Evolutionary conservation across 2,888 invertebrate species (phyloP), one percentile per base, ranked within the genome.

Genomic region (Chaetogeoica ovagalla): DNA sequence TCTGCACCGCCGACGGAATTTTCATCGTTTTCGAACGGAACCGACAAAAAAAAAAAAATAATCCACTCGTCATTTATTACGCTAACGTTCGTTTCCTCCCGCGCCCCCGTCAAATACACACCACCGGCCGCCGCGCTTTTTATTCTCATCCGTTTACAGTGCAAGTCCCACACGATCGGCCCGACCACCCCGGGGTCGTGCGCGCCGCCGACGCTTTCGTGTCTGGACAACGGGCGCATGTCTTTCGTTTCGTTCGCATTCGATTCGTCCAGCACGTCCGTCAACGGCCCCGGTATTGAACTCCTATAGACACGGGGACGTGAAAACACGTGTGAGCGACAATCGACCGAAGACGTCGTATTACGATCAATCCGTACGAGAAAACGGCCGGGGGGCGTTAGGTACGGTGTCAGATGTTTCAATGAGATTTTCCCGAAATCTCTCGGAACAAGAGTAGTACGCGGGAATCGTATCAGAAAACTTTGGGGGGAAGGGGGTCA

Each of bases 171-270:
- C 9, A 94, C 94, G 74, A 94, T 87, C 0, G 94, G 94, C 0
- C 94, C 94, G 55, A 94, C 90, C 7, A 94, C 92, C 0, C 94
- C 94, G 0, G 94, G 94, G 87, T 94, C 94, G 83, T 88, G 88
- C 30, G 30, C 30, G 11, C 86, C 90, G 9, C 60, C 17, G 72
- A 92, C 89, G 85, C 94, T 94, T 72, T 91, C 92, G 65, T 92
- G 89, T 52, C 93, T 87, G 5, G 89, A 77, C n/a, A 83, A 17
- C 30, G 57, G 74, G 11, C 48, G 65, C 19, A 23, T n/a, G 57
- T 71, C 71, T 65, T 69, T 74, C 6, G 59, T 72, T 52, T 48
- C 55, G 55, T 71, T 66, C 19, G n/a, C 55, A 43, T 71, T 66
- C 19, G n/a, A 13, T 59, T 39, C 72, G 19, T 79, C 79, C 43